Conservation (phyloP, 2,888 invertebrate species). For the Scaptomyza tumidula region DNA sequence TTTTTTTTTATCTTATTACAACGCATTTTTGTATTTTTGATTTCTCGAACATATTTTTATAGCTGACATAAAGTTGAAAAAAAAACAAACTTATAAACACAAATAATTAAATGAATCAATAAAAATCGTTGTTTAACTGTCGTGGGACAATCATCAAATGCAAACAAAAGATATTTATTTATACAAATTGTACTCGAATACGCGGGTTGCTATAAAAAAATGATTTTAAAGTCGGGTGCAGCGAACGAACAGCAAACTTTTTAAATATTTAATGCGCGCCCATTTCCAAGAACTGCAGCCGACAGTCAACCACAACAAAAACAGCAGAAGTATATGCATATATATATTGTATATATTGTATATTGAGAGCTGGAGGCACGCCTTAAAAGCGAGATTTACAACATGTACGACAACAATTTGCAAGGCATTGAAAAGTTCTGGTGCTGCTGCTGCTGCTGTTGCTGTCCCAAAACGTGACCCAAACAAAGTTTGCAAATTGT, state of each 20-base stretch:
- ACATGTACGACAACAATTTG: conserved; percentile 74
- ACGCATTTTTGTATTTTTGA: not conserved
- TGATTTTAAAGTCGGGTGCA: conserved; percentile 23
- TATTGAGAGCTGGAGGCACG: conserved; percentile 52
- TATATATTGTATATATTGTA: conserved; percentile 12
- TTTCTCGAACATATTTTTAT: conserved; percentile 3
- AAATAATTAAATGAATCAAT: conserved; percentile 51
- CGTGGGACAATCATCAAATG: conserved; percentile 31
- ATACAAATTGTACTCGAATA: not conserved
- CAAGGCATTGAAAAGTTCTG: conserved; percentile 52
- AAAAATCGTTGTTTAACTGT: conserved; percentile 51
- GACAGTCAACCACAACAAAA: conserved; percentile 10
- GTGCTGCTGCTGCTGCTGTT: conserved; percentile 33
- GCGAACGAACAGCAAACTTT: conserved; percentile 19
- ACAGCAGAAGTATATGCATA: conserved; percentile 10
- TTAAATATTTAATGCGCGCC: conserved; percentile 63
- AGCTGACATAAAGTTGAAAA: not conserved
- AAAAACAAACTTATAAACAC: conserved; percentile 34
- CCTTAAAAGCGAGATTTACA: conserved; percentile 75
- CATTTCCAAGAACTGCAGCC: conserved; percentile 70
- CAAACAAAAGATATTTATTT: conserved; percentile 29
- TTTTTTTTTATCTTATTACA: not conserved
- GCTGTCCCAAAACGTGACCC: conserved; percentile 72
- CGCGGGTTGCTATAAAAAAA: not conserved
- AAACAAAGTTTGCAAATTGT: conserved; percentile 72